These are phyloP conservation scores for Tanypteryx hageni DNA, from an alignment of 2,888 invertebrate species.

Conservation along the genomic window DNA sequence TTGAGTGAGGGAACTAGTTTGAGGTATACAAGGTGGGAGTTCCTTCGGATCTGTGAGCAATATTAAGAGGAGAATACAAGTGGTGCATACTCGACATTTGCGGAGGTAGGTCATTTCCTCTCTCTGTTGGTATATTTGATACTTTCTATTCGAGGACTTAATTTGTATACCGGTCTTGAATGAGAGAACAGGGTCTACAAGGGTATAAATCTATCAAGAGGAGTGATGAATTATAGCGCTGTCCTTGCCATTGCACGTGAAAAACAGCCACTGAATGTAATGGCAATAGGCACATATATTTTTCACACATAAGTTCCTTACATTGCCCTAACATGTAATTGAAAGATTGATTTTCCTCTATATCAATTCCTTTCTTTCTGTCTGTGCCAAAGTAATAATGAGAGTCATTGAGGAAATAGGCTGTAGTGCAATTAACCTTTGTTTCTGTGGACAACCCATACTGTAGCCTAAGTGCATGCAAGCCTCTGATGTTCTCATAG, in stretches of 20 bases:
- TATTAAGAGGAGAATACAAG: slow-evolving; percentile 51
- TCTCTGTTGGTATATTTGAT: slow-evolving; percentile 61
- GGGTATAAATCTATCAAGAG: slow-evolving; percentile 63
- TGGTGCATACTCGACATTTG: slow-evolving; percentile 61
- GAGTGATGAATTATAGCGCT: slow-evolving; percentile 59
- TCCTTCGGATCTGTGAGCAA: slow-evolving; percentile 54
- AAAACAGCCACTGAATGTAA: slow-evolving; percentile 33
- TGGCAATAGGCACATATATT: slow-evolving; percentile 57
- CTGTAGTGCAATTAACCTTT: slow-evolving; percentile 52
- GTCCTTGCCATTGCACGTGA: slow-evolving; percentile 48
- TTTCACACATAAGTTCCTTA: slow-evolving; percentile 62
- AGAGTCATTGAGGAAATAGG: slow-evolving; percentile 43
- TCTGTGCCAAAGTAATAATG: slow-evolving; percentile 59
- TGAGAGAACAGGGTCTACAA: slow-evolving; percentile 63
- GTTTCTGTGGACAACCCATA: slow-evolving; percentile 42
- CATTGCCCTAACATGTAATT: slow-evolving; percentile 45
- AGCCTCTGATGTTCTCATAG: slow-evolving; percentile 56
- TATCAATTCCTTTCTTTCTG: slow-evolving; percentile 37
- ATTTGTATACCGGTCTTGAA: slow-evolving; percentile 64
- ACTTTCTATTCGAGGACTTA: slow-evolving; percentile 55
- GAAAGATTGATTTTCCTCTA: slow-evolving; percentile 47
- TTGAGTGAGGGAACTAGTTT: slow-evolving; percentile 17
- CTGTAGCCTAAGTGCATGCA: slow-evolving; percentile 49
- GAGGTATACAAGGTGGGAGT: slow-evolving; percentile 35
- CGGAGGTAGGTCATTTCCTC: slow-evolving; percentile 61